Conservation (phyloP, 35 echinoderm and acorn worm species). For the Lytechinus pictus region DNA sequence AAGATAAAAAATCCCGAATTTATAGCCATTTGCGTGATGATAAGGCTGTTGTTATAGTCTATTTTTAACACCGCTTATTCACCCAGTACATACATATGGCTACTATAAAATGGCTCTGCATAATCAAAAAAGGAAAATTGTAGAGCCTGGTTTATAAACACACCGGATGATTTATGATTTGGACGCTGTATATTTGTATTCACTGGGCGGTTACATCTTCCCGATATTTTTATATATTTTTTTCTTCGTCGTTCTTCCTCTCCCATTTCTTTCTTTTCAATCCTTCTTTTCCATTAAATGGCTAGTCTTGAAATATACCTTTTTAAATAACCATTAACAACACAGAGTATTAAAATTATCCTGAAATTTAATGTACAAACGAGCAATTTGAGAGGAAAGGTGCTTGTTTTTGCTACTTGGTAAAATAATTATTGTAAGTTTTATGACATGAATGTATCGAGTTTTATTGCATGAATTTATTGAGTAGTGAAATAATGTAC, state of each 20-base stretch:
- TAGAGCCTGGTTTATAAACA: background rate
- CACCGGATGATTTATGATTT: background rate
- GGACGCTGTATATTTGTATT: background rate
- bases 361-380: too few species aligned
- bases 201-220: background rate
- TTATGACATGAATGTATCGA: too few species aligned
- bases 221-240: background rate
- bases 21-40: conserved; percentile 10
- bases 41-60: background rate
- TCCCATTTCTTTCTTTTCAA: too few species aligned
- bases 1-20: background rate
- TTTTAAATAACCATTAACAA: too few species aligned
- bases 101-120: background rate
- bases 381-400: too few species aligned
- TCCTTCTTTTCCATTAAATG: background rate
- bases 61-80: background rate
- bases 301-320: too few species aligned
- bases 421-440: too few species aligned
- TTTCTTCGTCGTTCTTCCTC: background rate
- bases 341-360: too few species aligned
- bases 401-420: too few species aligned
- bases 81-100: background rate
- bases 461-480: too few species aligned
- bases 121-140: background rate
- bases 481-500: too few species aligned